These are phyloP conservation scores for Crypturellus tataupa DNA, from an alignment of 2,797 vertebrate species.

Conservation along the genomic window DNA sequence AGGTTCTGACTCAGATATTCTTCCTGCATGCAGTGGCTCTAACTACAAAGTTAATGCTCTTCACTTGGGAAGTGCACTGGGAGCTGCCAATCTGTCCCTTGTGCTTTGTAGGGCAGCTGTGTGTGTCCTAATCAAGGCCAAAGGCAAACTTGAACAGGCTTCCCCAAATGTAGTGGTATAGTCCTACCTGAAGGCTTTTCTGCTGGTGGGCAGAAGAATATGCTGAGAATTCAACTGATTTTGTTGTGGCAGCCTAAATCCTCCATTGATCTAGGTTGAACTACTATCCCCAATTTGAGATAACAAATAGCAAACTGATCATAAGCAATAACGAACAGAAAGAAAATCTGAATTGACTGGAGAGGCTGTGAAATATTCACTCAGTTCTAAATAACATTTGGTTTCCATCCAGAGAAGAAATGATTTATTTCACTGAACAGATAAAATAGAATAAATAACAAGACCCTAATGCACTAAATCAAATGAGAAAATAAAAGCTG, in stretches of 20 bases:
- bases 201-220: not conserved
- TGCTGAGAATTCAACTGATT: conserved; percentile 10
- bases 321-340: conserved; percentile 49
- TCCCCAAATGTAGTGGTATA: not conserved
- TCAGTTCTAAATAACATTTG: conserved; percentile 44
- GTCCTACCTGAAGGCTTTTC: not conserved
- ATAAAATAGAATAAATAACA: conserved; percentile 55
- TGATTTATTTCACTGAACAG: conserved; percentile 21
- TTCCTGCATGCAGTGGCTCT: not conserved
- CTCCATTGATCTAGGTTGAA: conserved; percentile 5
- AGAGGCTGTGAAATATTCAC: conserved; percentile 24
- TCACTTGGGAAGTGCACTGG: not conserved
- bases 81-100: not conserved
- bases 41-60: not conserved
- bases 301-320: conserved; percentile 49
- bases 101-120: not conserved
- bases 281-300: conserved; percentile 16
- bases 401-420: conserved; percentile 38
- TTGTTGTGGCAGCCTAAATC: not conserved
- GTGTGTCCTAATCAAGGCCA: not conserved
- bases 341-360: conserved; percentile 37
- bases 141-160: not conserved
- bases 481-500: conserved; percentile 72
- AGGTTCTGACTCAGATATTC: not conserved
- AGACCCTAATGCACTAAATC: conserved; percentile 52